A percentile compares a stretch with the other conserved stretches of the same genome.
Conservation (phyloP, 2,888 invertebrate species). For the Coleophora deauratella region DNA sequence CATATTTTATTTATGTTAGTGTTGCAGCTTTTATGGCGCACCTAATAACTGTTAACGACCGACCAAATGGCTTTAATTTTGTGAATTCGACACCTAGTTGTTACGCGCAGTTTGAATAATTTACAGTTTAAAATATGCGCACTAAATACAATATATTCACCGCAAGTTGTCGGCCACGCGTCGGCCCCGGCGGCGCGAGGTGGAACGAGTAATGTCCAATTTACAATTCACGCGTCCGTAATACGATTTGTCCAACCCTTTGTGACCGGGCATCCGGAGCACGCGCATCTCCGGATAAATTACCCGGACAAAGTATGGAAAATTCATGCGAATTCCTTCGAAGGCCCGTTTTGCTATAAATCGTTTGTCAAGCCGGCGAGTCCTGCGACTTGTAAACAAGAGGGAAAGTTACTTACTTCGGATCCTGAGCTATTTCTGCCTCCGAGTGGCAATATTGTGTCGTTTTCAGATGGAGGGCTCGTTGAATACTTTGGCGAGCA, state of each 20-base stretch:
- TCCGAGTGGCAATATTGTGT: not conserved
- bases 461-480: too few relatives aligned
- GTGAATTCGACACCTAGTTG: too few relatives aligned
- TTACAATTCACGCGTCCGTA: constrained; percentile 71
- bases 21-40: too few relatives aligned
- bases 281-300: constrained; percentile 46
- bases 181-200: not conserved
- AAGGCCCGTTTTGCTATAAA: constrained; percentile 15
- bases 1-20: too few relatives aligned
- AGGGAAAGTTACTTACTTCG: not conserved
- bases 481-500: too few relatives aligned
- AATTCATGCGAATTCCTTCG: constrained; percentile 38
- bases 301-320: constrained; percentile 43
- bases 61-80: too few relatives aligned
- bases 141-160: not conserved
- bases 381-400: constrained; percentile 15
- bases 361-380: constrained; percentile 15
- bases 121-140: not conserved
- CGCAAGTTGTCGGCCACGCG: too few relatives aligned
- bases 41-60: too few relatives aligned
- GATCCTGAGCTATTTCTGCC: not conserved
- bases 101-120: too few relatives aligned
- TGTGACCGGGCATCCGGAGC: constrained; percentile 40
- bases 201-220: constrained; percentile 66
- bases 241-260: constrained; percentile 69